Base-by-base conservation (phyloP, 2,113 vertebrate genomes). In the Menura novaehollandiae region DNA sequence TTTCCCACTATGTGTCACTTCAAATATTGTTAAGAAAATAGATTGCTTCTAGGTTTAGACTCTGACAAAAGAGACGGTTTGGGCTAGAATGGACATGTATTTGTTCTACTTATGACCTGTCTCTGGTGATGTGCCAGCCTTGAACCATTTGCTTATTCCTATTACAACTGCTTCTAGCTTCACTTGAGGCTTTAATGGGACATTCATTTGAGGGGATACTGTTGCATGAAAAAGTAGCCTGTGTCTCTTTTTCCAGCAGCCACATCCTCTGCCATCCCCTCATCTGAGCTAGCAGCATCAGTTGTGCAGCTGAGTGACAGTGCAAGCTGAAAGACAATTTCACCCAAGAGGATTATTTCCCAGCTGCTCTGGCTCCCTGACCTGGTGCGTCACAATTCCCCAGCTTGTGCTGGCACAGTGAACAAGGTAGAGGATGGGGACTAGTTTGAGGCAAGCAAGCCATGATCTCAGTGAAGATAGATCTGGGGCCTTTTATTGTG, bases 101-200 rank as follows among this genome's bases (percentile, higher is more conserved):
- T 69, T 58, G 51, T 91, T 95, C 53, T 62, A 28, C 49, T 85
- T 59, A 64, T n/a, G 58, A 76, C 63, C 27, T 26, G 58, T 58
- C 51, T 90, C 84, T 55, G 74, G 73, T 21, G 44, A 78, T 85
- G 66, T 59, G 47, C 66, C 39, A 89, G 7, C 81, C 81, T 75
- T 89, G 90, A 88, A 77, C 33, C 33, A 81, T 69, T 92, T 91
- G 60, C 74, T 95, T 89, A 85, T 71, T 89, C 33, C 53, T 83
- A 12, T 51, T 88, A 58, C 63, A 78, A 32, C 41, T n/a, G 60
- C 69, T 89, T 44, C 52, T 60, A 44, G 60, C 69, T 89, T 92
- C 44, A 27, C 66, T 63, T 44, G 47, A 72, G 78, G 60, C 78
- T 82, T 91, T 80, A 84, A 69, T 49, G 73, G 67, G 30, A 56